Base-by-base conservation (phyloP, 1,140 invertebrate species). In the Stegodyphus mimosarum region DNA sequence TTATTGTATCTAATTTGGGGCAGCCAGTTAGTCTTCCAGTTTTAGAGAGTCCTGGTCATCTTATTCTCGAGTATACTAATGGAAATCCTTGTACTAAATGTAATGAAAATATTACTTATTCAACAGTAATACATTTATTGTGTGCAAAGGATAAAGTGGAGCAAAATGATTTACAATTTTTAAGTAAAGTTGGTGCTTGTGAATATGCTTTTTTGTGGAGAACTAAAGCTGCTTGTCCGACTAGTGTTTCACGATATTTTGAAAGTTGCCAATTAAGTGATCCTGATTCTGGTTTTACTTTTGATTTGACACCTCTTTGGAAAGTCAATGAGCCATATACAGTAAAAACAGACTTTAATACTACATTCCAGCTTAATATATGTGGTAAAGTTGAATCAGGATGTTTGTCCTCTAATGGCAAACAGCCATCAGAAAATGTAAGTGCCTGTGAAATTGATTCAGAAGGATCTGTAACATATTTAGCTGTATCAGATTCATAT, bases 171-270 rank as follows among this genome's bases (percentile, higher is more conserved):
- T 52, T 55, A 13, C 18, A n/a, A 9, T 84, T 83, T 15, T 87
- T 89, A 10, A 48, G 85, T 15, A 81, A 88, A 53, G 71, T 89
- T 11, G 88, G 88, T 15, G 87, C 87, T 7, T 91, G 90, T 88
- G 88, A 89, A 71, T 89, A 88, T 67, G 81, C 88, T 17, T 87
- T 90, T 69, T 83, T 90, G 13, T 91, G 90, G 90, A 77, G 66
- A 7, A 88, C 90, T 9, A 79, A 87, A 49, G 89, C 88, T 7
- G 90, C 90, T n/a, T 91, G 90, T 88, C 88, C 89, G 0, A 64
- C 88, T 51, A 67, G 74, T 6, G 48, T 49, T n/a, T 51, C 67
- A 51, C 86, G 87, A 48, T 33, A 1, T 33, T 33, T 33, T 33
- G 87, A 87, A 17, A 88, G 88, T 48, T 90, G 90, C 83, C 86